Percentiles rank a stretch among this genome's conserved stretches.
phyloP scores from a whole-genome alignment of 2,113 vertebrate species.

The Neogobius melanostomus region DNA sequence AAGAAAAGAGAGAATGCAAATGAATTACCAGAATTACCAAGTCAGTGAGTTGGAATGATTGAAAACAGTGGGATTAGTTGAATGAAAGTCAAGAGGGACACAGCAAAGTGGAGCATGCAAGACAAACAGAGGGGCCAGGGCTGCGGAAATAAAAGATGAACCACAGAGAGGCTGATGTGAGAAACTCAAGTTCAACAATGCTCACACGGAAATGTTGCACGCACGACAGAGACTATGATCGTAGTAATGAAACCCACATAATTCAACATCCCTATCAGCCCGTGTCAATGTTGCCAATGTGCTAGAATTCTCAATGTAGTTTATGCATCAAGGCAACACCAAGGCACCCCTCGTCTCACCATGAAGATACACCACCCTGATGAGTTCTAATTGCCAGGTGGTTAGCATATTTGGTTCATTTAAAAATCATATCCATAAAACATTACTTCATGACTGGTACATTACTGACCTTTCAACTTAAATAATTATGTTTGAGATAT shows the following conservation, averaged over 20 bases:
- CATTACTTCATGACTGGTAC: no score
- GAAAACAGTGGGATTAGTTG: slow-evolving; percentile 17
- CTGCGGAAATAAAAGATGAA: not conserved
- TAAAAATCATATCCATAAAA: no score
- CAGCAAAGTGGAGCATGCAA: slow-evolving; percentile 8
- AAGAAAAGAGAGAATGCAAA: not conserved
- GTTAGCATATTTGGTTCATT: no score
- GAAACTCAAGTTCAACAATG: not conserved
- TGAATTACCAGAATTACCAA: not conserved
- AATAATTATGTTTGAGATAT: not conserved
- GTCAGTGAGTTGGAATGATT: slow-evolving; percentile 21
- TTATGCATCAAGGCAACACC: no score
- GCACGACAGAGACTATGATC: not conserved
- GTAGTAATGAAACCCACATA: not conserved
- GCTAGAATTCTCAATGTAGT: no score
- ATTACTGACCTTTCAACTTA: not conserved
- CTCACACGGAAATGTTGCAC: no score
- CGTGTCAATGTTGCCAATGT: no score
- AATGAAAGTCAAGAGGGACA: slow-evolving; percentile 24
- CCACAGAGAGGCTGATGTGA: not conserved
- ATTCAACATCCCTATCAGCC: no score
- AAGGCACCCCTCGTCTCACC: no score
- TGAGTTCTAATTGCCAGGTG: no score
- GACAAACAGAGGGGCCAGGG: not conserved
- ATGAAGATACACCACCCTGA: no score